A percentile compares a stretch with the other conserved stretches of the same genome.
Conservation (phyloP, 2,113 vertebrate species). For the Alectura lathami region DNA sequence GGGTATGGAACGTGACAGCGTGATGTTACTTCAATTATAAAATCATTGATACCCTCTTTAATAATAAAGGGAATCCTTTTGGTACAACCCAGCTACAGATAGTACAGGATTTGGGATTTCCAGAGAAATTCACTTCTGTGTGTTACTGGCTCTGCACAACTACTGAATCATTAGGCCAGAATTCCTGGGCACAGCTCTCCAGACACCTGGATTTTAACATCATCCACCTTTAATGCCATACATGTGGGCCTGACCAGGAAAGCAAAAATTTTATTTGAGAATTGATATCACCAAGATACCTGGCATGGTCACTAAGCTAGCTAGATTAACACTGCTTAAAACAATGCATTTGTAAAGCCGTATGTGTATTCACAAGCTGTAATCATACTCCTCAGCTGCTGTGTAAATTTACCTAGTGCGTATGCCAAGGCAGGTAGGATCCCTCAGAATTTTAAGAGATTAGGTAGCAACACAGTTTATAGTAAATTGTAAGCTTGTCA, state of each 20-base stretch:
- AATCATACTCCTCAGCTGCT: neutral
- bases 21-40: neutral
- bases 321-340: neutral
- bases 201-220: neutral
- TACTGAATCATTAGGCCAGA: no score
- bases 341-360: neutral
- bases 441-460: neutral
- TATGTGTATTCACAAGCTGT: neutral
- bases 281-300: neutral
- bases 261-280: neutral
- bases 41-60: neutral
- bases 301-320: neutral
- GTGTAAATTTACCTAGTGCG: slow-evolving; percentile 18
- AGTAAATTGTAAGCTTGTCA: neutral
- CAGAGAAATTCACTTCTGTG: neutral
- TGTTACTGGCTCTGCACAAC: neutral
- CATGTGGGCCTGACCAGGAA: neutral
- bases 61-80: neutral
- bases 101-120: neutral
- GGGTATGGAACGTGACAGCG: neutral
- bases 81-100: neutral
- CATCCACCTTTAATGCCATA: neutral
- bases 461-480: neutral
- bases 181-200: neutral
- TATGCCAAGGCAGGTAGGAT: neutral